Evolutionary conservation across 1,140 invertebrate species (phyloP), one percentile per base, ranked within the genome.

Genomic region (Papilio polytes): DNA sequence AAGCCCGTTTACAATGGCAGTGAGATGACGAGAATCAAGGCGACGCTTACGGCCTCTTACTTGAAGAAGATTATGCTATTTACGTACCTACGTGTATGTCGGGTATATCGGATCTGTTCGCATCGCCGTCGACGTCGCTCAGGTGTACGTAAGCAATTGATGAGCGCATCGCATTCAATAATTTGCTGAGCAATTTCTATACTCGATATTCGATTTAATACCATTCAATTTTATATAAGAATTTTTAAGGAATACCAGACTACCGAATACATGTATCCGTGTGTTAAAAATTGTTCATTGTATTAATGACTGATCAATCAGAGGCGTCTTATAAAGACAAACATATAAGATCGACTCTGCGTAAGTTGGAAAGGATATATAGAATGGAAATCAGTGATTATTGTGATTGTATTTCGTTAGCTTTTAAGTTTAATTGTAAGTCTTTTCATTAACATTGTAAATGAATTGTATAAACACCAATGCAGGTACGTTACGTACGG

Each of bases 1-100:
- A 86, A 86, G 85, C 83, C 72, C 83, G 84, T 80, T 82, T 88
- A 94, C 92, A 93, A 94, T 94, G 80, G 89, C 83, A 86, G 82
- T 26, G 80, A 74, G 87, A 91, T 88, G 88, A 89, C 88, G 87
- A 84, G 87, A 90, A 88, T 90, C 90, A 88, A 82, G 84, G 81
- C 86, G 86, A 84, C 85, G 85, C 87, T 91, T 85, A 88, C 85
- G 81, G 85, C 85, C 86, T 86, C 86, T 89, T 88, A 89, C 85
- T 81, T 84, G 77, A 81, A 81, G 83, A 84, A 87, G 88, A 90
- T 89, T 91, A 90, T 74, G 87, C 83, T 88, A 90, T 90, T 90
- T 90, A 89, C 84, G 80, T 86, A 63, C 56, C 53, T 15, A 46
- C 41, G 77, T 80, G 72, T 74, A 63, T 79, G 59, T 8, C 20